A percentile compares a stretch with the other conserved stretches of the same genome.
Evolutionary conservation across 2,888 invertebrate species (phyloP).

Genomic region (Clusia tigrina): DNA sequence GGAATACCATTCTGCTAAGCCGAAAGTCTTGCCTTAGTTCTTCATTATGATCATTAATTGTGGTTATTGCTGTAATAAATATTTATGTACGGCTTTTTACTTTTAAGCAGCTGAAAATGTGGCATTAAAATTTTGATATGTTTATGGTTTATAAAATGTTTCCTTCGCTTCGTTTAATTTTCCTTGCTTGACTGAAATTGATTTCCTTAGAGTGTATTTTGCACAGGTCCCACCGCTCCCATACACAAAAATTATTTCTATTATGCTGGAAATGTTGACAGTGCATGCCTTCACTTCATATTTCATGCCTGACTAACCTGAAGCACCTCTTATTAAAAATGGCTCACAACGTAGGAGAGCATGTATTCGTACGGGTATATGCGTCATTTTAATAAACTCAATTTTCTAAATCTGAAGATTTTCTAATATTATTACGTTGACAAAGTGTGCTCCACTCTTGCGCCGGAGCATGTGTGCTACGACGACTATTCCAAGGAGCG

Average conservation of each 20-base stretch:
- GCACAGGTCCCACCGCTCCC: no score
- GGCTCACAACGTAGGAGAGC: neutral
- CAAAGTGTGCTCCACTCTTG: conserved; percentile 12
- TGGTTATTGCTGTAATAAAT: neutral
- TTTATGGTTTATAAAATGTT: no score
- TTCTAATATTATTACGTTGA: conserved; percentile 30
- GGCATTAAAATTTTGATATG: no score
- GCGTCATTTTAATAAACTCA: conserved; percentile 31
- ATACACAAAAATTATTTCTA: no score
- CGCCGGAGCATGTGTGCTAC: neutral
- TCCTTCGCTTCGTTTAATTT: no score
- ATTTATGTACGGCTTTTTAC: neutral
- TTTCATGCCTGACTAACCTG: conserved; percentile 7
- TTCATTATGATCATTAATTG: no score
- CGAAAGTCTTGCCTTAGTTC: no score
- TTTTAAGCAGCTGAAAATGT: no score
- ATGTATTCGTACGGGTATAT: neutral
- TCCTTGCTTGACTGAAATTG: no score
- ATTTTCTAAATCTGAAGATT: conserved; percentile 28
- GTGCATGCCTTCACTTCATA: conserved; percentile 3
- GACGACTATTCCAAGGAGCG: neutral
- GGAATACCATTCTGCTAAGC: no score
- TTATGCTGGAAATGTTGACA: neutral
- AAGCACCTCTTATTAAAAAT: conserved; percentile 16
- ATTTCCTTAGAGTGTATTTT: no score